Evolutionary conservation across 2,797 vertebrate species (phyloP).

Genomic region (Epinephelus coioides): DNA sequence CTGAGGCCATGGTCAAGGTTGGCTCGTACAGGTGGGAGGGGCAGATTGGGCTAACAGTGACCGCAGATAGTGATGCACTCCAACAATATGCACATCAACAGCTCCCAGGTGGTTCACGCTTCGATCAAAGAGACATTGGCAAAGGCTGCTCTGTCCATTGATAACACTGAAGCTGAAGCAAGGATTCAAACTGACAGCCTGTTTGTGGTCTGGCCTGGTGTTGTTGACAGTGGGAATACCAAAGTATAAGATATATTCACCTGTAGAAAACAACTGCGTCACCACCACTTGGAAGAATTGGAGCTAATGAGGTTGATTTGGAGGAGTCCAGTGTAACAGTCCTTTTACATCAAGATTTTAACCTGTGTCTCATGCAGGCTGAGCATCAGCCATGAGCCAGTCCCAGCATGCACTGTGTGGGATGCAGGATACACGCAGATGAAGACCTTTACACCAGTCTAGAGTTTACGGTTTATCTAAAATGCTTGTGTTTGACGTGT

Average conservation of each 20-base stretch:
- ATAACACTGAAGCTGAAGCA: not conserved
- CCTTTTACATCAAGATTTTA: not conserved
- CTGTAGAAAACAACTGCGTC: not conserved
- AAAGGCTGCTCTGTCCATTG: not conserved
- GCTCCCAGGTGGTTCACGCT: not conserved
- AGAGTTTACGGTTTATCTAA: not conserved
- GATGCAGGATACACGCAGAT: not conserved
- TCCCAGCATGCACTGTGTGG: slow-evolving; percentile 10
- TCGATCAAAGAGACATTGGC: not conserved
- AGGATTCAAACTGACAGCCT: not conserved
- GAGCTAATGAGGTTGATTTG: too few species aligned
- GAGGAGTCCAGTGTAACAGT: too few species aligned
- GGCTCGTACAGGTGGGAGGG: not conserved
- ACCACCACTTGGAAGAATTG: not conserved
- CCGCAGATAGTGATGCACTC: not conserved
- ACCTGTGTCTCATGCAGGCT: not conserved
- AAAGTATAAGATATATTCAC: not conserved
- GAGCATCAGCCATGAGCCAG: not conserved
- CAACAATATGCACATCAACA: not conserved
- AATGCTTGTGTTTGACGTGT: not conserved
- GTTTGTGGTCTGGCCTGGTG: not conserved
- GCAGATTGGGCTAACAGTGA: not conserved
- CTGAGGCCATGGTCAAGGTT: slow-evolving; percentile 60
- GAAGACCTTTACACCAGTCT: not conserved
- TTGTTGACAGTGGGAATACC: too few species aligned